Percentiles rank a stretch among this genome's conserved stretches.
Evolutionary conservation across 2,797 vertebrate species (phyloP).

Genomic region (Nannoperca obscura): DNA sequence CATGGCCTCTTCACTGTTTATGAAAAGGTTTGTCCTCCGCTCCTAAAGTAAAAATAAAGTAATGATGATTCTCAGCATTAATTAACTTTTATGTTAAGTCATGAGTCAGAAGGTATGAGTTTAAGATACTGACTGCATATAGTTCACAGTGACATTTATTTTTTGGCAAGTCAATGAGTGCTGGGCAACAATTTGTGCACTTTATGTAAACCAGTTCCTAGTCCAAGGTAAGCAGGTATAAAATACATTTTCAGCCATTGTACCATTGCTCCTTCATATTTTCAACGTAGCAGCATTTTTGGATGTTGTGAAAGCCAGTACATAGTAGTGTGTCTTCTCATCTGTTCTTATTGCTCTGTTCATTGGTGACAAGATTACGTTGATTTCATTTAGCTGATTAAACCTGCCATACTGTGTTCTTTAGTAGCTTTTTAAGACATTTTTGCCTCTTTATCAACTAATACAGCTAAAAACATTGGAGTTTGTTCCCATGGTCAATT

Average conservation of each 20-base stretch:
- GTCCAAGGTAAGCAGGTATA: conserved; percentile 10
- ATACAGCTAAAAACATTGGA: neutral
- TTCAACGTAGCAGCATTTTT: neutral
- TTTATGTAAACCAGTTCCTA: neutral
- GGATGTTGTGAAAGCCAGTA: neutral
- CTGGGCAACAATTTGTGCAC: neutral
- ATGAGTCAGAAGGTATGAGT: neutral
- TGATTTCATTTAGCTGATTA: conserved; percentile 1
- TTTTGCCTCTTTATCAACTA: conserved; percentile 1
- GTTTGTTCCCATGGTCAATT: conserved; percentile 5
- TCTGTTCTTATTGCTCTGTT: conserved; percentile 4
- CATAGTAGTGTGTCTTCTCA: neutral
- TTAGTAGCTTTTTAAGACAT: neutral
- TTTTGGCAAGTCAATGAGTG: neutral
- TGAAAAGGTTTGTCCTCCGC: neutral
- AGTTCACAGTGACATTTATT: neutral
- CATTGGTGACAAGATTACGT: neutral
- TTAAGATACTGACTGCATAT: neutral
- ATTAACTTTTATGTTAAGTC: neutral
- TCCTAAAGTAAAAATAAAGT: neutral
- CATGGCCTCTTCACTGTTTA: neutral
- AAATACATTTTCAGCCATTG: neutral
- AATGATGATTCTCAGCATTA: neutral
- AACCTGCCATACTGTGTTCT: neutral
- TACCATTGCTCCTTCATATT: neutral